Conservation (phyloP, 1,140 invertebrate species). For the Delia radicum region DNA sequence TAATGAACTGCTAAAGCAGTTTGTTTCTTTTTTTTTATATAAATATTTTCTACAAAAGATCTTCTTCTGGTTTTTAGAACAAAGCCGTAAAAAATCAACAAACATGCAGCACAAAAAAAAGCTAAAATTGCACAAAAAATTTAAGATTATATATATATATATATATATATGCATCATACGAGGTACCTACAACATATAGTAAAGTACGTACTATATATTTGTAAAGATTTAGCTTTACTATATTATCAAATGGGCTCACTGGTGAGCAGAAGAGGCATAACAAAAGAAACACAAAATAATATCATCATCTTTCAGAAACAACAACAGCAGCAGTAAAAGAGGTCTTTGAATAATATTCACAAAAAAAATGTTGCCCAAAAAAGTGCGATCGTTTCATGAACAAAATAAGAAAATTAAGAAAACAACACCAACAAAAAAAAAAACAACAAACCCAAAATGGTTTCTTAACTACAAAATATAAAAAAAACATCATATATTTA, state of each 20-base stretch:
- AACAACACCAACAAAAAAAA: not conserved
- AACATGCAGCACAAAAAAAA: not conserved
- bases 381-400: not conserved
- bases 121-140: not conserved
- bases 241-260: not conserved
- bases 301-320: not conserved
- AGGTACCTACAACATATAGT: too few relatives aligned
- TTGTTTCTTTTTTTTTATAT: not conserved
- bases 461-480: not conserved
- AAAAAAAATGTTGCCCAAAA: not conserved
- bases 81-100: not conserved
- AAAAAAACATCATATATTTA: not conserved
- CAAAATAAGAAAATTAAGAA: not conserved
- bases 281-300: not conserved
- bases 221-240: not conserved
- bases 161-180: not conserved
- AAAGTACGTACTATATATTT: too few relatives aligned
- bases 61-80: conserved; percentile 1
- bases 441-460: not conserved
- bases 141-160: not conserved
- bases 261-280: not conserved
- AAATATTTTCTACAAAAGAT: conserved; percentile 4
- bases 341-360: conserved; percentile 1
- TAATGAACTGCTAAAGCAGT: not conserved
- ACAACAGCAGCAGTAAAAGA: not conserved